These are phyloP conservation scores for Ptilorrhoa leucosticta DNA, from an alignment of 2,113 vertebrate species.

Conservation along the genomic window DNA sequence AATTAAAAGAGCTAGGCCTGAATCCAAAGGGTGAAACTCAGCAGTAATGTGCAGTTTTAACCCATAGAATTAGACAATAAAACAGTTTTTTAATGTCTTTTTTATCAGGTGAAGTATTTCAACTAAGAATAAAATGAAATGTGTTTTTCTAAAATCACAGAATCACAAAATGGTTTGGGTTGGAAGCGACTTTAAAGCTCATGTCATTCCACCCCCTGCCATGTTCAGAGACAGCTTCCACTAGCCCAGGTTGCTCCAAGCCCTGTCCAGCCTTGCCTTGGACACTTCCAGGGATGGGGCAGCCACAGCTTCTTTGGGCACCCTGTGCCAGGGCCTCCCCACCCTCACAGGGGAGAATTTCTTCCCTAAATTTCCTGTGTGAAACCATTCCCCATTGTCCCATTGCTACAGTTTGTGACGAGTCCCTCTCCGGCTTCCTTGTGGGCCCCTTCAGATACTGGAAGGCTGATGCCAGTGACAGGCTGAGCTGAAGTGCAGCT, in stretches of 20 bases:
- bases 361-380: neutral
- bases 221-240: neutral
- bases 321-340: rapidly evolving
- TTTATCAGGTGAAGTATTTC: neutral
- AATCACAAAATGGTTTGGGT: neutral
- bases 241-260: rapidly evolving
- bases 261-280: rapidly evolving
- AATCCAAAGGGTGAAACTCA: neutral
- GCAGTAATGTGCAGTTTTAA: neutral
- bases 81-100: neutral
- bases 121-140: neutral
- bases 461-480: neutral
- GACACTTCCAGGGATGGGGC: neutral
- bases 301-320: neutral
- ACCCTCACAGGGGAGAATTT: neutral
- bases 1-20: neutral
- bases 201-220: neutral
- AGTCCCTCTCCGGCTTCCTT: neutral
- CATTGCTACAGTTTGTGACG: neutral
- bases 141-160: neutral
- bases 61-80: neutral
- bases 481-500: neutral
- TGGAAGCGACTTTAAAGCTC: neutral
- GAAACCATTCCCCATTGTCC: neutral
- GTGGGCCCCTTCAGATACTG: neutral